Evolutionary conservation across 1,140 invertebrate species (phyloP).

Genomic region (Diorhabda sublineata): DNA sequence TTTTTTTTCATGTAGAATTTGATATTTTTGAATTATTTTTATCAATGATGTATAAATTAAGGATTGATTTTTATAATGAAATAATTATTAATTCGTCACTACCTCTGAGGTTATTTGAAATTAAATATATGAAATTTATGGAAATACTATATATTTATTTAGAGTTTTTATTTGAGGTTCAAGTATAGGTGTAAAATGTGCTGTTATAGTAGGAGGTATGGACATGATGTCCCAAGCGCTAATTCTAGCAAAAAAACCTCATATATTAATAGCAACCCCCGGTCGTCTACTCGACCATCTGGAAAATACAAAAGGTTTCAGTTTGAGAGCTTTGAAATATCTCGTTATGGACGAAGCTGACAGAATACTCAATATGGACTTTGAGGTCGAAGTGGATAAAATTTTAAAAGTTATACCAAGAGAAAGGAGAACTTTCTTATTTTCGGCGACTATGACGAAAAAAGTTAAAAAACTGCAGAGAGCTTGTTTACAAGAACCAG

Average conservation of each 20-base stretch:
- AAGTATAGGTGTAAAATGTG: conserved; percentile 88
- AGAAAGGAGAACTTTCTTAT: conserved; percentile 83
- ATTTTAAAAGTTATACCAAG: conserved; percentile 88
- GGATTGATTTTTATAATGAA: not conserved
- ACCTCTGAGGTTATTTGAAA: not conserved
- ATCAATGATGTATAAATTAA: not conserved
- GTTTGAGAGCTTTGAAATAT: conserved; percentile 79
- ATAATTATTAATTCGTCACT: not conserved
- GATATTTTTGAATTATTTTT: conserved; percentile 18
- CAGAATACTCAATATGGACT: conserved; percentile 93
- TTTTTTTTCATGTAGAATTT: not conserved
- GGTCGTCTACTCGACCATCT: conserved; percentile 86
- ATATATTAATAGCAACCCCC: conserved; percentile 91
- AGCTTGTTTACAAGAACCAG: conserved; percentile 87
- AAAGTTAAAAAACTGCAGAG: conserved; percentile 96
- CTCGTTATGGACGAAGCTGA: conserved; percentile 97
- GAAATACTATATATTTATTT: not conserved
- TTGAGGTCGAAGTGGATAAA: conserved; percentile 94
- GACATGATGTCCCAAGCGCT: conserved; percentile 94
- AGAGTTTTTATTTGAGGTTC: conserved; percentile 49
- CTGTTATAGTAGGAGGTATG: conserved; percentile 95
- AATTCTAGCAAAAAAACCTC: conserved; percentile 89
- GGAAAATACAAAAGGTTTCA: conserved; percentile 93
- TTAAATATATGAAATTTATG: conserved; percentile 30
- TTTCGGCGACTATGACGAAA: conserved; percentile 98